These are phyloP conservation scores for Odontamblyopus lacepedii DNA, from an alignment of 2,797 vertebrate species.

Conservation along the genomic window DNA sequence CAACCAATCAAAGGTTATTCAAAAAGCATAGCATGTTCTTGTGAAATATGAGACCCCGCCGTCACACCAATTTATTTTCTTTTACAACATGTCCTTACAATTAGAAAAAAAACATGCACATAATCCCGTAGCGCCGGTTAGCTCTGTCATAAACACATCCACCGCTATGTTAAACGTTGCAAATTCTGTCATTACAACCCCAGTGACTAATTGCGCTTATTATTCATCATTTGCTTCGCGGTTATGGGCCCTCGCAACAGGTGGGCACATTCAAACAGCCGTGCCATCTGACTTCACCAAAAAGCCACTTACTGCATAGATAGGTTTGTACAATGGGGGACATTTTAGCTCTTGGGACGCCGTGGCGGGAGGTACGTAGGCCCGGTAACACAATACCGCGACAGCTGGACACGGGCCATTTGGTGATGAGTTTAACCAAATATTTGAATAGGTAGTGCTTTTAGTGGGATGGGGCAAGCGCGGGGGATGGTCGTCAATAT, in stretches of 20 bases:
- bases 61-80: no score
- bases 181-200: constrained; percentile 8
- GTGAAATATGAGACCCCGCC: no score
- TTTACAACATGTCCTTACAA: no score
- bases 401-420: constrained; percentile 2
- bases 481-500: background rate
- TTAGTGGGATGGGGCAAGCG: background rate
- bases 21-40: no score
- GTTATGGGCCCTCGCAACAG: constrained; percentile 39
- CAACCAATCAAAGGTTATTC: no score
- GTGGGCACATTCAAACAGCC: constrained; percentile 28
- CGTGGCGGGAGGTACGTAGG: background rate
- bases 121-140: background rate
- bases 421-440: constrained; percentile 2
- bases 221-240: constrained; percentile 26
- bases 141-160: background rate
- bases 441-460: background rate
- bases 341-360: background rate
- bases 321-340: constrained; percentile 3
- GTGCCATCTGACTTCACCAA: constrained; percentile 28
- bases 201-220: constrained; percentile 40
- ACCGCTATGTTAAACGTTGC: background rate
- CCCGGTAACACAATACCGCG: constrained; percentile 1
- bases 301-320: constrained; percentile 39
- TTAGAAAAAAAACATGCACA: background rate